Evolutionary conservation across 2,888 invertebrate species (phyloP).

Genomic region (Oasisia sp.): DNA sequence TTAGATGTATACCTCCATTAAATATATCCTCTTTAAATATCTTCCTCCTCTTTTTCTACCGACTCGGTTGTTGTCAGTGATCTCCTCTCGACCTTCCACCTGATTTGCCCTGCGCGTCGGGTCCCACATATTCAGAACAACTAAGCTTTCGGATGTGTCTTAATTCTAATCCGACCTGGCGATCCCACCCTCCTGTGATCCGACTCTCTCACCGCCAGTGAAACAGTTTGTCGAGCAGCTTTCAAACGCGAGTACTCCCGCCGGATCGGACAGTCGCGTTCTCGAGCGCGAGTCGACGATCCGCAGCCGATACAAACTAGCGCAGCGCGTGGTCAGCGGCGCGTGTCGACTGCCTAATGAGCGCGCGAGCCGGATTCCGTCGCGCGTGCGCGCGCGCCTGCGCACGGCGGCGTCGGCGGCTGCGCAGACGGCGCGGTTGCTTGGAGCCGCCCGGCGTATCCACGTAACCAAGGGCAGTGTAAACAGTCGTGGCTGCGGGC

Average conservation of each 20-base stretch:
- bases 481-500: conserved; percentile 22
- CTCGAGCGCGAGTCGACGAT: background rate
- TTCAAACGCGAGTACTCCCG: background rate
- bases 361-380: background rate
- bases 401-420: background rate
- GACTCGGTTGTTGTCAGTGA: too few relatives aligned
- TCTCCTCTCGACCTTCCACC: too few relatives aligned
- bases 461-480: conserved; percentile 31
- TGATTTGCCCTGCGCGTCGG: too few relatives aligned
- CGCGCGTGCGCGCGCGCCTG: conserved; percentile 14
- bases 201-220: background rate
- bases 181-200: background rate
- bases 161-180: background rate
- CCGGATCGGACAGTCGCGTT: background rate
- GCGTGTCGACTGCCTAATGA: background rate
- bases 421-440: conserved; percentile 20
- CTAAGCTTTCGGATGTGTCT: background rate
- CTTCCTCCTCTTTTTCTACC: background rate
- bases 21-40: background rate
- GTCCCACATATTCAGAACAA: too few relatives aligned
- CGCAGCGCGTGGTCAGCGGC: background rate
- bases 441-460: conserved; percentile 26
- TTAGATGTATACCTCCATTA: background rate
- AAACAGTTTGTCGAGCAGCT: background rate
- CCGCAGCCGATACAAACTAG: background rate